Evolutionary conservation across 2,888 invertebrate genomes (phyloP).

Genomic region (Leptopilina myrica): DNA sequence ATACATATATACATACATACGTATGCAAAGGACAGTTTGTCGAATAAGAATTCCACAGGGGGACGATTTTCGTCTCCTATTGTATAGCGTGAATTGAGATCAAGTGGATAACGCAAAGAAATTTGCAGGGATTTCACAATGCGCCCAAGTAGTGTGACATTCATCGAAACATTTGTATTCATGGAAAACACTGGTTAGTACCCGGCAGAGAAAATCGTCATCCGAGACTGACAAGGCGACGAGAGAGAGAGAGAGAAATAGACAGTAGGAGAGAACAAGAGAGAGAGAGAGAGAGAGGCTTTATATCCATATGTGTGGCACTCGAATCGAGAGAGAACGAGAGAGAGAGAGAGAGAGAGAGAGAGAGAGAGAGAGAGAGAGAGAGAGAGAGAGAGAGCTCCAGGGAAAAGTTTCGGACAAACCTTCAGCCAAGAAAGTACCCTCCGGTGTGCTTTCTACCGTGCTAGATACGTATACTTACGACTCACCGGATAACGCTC

Average conservation of each 20-base stretch:
- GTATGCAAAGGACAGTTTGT: constrained; percentile 50
- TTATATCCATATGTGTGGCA: constrained; percentile 24
- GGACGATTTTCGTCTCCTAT: constrained; percentile 6
- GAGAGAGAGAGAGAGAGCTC: constrained; percentile 22
- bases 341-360: neutral
- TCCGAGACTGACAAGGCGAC: neutral
- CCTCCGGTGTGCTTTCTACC: constrained; percentile 35
- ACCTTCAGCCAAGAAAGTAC: constrained; percentile 28
- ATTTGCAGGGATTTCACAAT: constrained; percentile 50
- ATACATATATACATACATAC: neutral
- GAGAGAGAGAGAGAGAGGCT: neutral
- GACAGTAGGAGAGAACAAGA: too few relatives aligned
- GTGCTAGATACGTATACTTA: constrained; percentile 31
- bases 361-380: constrained; percentile 4
- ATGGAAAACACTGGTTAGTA: constrained; percentile 57
- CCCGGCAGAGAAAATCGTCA: neutral
- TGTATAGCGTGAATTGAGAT: constrained; percentile 33
- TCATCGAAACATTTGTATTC: constrained; percentile 64
- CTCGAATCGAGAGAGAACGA: constrained; percentile 40
- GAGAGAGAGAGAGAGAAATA: neutral
- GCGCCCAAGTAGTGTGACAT: constrained; percentile 39
- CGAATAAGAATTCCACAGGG: constrained; percentile 48
- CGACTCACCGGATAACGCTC: constrained; percentile 37
- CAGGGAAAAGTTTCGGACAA: constrained; percentile 42
- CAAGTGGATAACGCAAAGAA: constrained; percentile 39